Evolutionary conservation across 2,888 invertebrate species (phyloP).

Genomic region (Epistrophe grossulariae): DNA sequence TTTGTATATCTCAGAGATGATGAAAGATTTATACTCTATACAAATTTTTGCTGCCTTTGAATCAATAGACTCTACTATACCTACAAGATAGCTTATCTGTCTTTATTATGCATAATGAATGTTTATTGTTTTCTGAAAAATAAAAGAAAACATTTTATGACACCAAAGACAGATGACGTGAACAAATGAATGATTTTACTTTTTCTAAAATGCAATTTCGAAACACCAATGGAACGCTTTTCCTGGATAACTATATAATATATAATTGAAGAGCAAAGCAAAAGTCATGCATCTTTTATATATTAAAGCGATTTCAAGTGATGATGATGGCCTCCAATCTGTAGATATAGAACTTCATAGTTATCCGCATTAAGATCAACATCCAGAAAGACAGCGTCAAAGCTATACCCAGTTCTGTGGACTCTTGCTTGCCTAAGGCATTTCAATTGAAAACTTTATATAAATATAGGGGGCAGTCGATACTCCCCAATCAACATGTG

Average conservation of each 20-base stretch:
- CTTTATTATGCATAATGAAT: constrained; percentile 3
- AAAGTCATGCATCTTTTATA: constrained; percentile 55
- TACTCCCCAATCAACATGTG: constrained; percentile 71
- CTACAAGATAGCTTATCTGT: constrained; percentile 5
- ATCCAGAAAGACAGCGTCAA: constrained; percentile 21
- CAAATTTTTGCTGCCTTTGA: not conserved
- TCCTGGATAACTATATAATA: constrained; percentile 12
- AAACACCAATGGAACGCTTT: constrained; percentile 41
- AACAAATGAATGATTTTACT: constrained; percentile 1
- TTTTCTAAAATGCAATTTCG: constrained; percentile 24
- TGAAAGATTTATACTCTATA: not conserved
- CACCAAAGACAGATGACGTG: constrained; percentile 33
- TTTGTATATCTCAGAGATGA: constrained; percentile 7
- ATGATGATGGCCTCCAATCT: constrained; percentile 58
- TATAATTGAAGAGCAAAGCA: constrained; percentile 62
- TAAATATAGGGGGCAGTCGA: not conserved
- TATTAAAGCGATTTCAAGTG: constrained; percentile 67
- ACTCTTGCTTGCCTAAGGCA: constrained; percentile 2
- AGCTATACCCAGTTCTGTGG: not conserved
- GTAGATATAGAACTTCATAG: not conserved
- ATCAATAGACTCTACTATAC: constrained; percentile 7
- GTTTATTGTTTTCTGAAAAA: not conserved
- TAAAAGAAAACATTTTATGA: constrained; percentile 30
- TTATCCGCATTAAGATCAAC: constrained; percentile 37
- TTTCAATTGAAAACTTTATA: constrained; percentile 44